phyloP scores from a whole-genome alignment of 2,113 vertebrate species.

The Stictonetta naevosa region DNA sequence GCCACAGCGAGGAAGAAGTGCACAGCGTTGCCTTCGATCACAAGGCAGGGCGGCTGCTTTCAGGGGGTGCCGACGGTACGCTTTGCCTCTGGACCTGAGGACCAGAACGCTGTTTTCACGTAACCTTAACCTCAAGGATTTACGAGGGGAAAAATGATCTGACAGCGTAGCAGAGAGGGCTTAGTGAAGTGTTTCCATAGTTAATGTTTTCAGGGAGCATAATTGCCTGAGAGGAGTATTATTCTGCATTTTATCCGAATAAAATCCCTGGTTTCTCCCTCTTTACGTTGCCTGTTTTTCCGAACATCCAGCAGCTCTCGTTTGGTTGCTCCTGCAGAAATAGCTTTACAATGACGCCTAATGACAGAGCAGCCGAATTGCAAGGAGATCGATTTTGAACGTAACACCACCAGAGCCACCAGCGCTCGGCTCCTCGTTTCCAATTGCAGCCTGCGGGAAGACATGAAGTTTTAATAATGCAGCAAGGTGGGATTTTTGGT shows the following conservation, averaged over 20 bases:
- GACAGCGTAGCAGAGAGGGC: neutral
- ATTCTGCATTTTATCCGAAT: slow-evolving; percentile 32
- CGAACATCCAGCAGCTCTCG: neutral
- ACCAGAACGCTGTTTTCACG: neutral
- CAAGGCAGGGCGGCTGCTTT: slow-evolving; percentile 60
- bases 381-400: slow-evolving; percentile 63
- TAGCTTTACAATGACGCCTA: slow-evolving; percentile 83
- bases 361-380: slow-evolving; percentile 80
- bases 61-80: slow-evolving; percentile 69
- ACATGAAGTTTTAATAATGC: slow-evolving; percentile 54
- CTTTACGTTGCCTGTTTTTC: neutral
- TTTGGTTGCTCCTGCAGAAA: slow-evolving; percentile 53
- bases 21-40: slow-evolving; percentile 71
- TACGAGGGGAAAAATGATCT: accelerated
- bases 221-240: neutral
- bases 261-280: slow-evolving; percentile 30
- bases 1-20: slow-evolving; percentile 69
- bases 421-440: slow-evolving; percentile 28
- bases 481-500: neutral
- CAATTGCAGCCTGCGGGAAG: neutral
- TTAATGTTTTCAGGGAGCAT: neutral
- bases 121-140: neutral
- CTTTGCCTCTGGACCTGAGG: slow-evolving; percentile 70
- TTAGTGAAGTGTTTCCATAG: neutral
- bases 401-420: slow-evolving; percentile 39